phyloP scores from a whole-genome alignment of 2,113 vertebrate species.

The Pteruthius melanotis region DNA sequence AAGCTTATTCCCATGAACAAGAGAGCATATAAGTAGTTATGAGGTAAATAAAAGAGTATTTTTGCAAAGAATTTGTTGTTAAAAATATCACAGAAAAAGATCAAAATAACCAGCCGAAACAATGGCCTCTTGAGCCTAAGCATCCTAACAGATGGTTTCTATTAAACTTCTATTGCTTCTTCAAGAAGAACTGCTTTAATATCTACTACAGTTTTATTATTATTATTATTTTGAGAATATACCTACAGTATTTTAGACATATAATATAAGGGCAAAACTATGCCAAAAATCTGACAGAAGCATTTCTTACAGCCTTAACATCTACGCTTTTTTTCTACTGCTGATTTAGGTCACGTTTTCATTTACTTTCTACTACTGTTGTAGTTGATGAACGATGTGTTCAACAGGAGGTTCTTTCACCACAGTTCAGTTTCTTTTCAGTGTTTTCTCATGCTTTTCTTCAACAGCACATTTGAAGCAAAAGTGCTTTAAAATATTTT shows the following conservation, averaged over 20 bases:
- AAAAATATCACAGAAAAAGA: neutral
- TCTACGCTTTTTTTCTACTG: neutral
- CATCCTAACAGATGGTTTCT: constrained; percentile 41
- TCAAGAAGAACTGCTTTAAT: constrained; percentile 39
- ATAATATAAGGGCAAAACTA: constrained; percentile 22
- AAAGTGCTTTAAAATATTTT: constrained; percentile 35
- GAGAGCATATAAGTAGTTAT: neutral
- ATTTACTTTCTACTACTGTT: constrained; percentile 59
- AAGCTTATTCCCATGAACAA: neutral
- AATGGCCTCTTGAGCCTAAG: constrained; percentile 11
- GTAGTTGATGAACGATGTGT: constrained; percentile 40
- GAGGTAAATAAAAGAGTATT: neutral
- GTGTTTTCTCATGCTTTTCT: constrained; percentile 24
- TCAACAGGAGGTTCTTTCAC: constrained; percentile 32
- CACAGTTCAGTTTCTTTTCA: constrained; percentile 17
- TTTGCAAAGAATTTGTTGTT: neutral
- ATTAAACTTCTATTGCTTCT: constrained; percentile 34
- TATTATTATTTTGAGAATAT: constrained; percentile 20
- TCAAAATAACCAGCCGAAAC: constrained; percentile 29
- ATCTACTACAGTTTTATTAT: neutral
- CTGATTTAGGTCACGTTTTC: constrained; percentile 47
- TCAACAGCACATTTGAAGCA: constrained; percentile 26
- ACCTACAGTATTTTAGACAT: constrained; percentile 36
- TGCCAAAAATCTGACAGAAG: constrained; percentile 41
- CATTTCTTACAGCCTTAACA: neutral